Base-by-base conservation (phyloP, 2,797 vertebrate species). In the Eidolon dupreanum region DNA sequence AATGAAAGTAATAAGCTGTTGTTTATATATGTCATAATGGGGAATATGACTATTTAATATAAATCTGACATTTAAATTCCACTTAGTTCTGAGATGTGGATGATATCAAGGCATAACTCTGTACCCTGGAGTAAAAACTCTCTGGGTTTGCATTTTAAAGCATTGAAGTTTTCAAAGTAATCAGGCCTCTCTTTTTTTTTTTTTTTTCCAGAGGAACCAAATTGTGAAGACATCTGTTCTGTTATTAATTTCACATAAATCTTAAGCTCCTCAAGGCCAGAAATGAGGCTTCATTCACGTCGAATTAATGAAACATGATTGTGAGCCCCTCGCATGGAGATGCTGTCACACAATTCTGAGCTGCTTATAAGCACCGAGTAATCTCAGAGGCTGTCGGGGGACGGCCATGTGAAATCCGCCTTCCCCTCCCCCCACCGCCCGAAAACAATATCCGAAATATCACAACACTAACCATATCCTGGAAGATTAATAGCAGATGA, bases 291-390 rank as follows among this genome's bases (percentile, higher is more conserved):
- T 99, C 99, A 99, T 99, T 99, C 99, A 99, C 99, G 99, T 99
- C 98, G 99, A 99, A 99, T 99, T 99, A 99, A 99, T 99, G 99
- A 99, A 99, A 99, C 99, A 99, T 99, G 99, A 99, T 99, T 99
- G 99, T 99, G 99, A 99, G 99, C 99, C 99, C 99, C 99, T 99
- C 98, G 99, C 99, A 99, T 99, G 98, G 99, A 99, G 98, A 99
- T 98, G 99, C 99, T 99, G 99, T 99, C 99, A 99, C 99, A 99
- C 98, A 98, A 99, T 99, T 99, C 99, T 99, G 99, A 99, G 99
- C 99, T 98, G 99, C 99, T 99, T 99, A 99, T 99, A 99, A 99
- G 99, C 99, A 99, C 99, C 98, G 98, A 99, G 99, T 99, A 99
- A 99, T 99, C 99, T 99, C 98, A 68, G 98, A 98, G 98, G 99